These are phyloP conservation scores for Drosophila ohnishii DNA, from an alignment of 1,140 invertebrate species.

Conservation along the genomic window DNA sequence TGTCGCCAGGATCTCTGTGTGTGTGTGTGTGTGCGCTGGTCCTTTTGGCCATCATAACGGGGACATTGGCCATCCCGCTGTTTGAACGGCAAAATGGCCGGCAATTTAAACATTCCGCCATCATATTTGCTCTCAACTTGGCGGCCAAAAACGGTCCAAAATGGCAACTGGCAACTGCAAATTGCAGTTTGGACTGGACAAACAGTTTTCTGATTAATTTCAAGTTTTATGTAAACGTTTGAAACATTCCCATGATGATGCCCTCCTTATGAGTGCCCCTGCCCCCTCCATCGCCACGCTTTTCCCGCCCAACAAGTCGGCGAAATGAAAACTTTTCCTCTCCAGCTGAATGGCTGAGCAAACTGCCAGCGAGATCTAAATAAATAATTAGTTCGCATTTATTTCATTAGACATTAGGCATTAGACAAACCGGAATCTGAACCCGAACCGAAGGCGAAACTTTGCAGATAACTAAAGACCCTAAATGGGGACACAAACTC, in stretches of 20 bases:
- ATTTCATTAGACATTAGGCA: slow-evolving; percentile 39
- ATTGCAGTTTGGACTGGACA: slow-evolving; percentile 60
- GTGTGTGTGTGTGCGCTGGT: neutral
- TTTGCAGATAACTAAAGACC: slow-evolving; percentile 37
- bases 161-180: slow-evolving; percentile 41
- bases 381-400: slow-evolving; percentile 53
- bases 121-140: slow-evolving; percentile 69
- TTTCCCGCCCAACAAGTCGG: slow-evolving; percentile 12
- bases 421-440: slow-evolving; percentile 24
- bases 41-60: slow-evolving; percentile 7
- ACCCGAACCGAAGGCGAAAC: slow-evolving; percentile 1
- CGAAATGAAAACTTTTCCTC: slow-evolving; percentile 51
- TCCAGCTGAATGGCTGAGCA: slow-evolving; percentile 47
- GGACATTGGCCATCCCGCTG: slow-evolving; percentile 4
- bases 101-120: slow-evolving; percentile 47
- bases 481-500: slow-evolving; percentile 26
- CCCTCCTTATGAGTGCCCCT: slow-evolving; percentile 24
- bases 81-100: slow-evolving; percentile 16
- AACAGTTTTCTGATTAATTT: slow-evolving; percentile 77
- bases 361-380: slow-evolving; percentile 49
- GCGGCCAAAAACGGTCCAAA: slow-evolving; percentile 13
- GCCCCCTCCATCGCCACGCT: no score
- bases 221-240: slow-evolving; percentile 72
- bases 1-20: slow-evolving; percentile 25
- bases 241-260: slow-evolving; percentile 37